Base-by-base conservation (phyloP, 1,140 invertebrate genomes). In the Drosophila punjabiensis region DNA sequence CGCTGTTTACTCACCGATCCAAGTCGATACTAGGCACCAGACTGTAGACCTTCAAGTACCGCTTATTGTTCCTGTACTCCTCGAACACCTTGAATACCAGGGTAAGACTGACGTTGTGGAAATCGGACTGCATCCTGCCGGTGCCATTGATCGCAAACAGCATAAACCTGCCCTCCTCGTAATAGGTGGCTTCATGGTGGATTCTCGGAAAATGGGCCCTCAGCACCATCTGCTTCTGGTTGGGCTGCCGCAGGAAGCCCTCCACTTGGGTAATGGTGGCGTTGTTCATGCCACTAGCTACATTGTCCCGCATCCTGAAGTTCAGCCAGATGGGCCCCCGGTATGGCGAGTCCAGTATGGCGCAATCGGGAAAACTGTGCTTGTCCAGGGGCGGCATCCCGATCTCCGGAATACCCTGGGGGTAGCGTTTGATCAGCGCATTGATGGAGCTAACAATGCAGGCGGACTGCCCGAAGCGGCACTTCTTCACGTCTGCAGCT, bases 371-470 rank as follows among this genome's bases (percentile, higher is more conserved):
- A 35, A 83, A 24, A 0, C 10, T 14, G 14, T 43, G 53, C 5
- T 4, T 18, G 20, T 84, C 81, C 16, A 87, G 45, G 7, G 73
- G 62, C 9, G 50, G 48, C 11, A 87, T 30, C 0, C 84, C 83
- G 10, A 87, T 87, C n/a, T 83, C 84, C 6, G 84, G 62, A 56
- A 83, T 87, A 9, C 84, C 84, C n/a, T 70, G 66, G 0, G 84
- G 84, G 48, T 88, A 77, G 10, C 30, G 55, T 4, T 52, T 55
- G 4, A 86, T 80, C 28, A 86, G 6, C 1, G 63, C 60, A 55
- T 86, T 86, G 3, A 86, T 80, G 47, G 62, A 82, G 1, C 33
- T 30, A 2, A 80, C n/a, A 13, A 87, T 16, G 18, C 84, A 87
- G 3, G 14, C n/a, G 5, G 67, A 60, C n/a, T 87, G 77, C 1